phyloP scores from a whole-genome alignment of 2,888 invertebrate genomes.

The Eristalis tenax region DNA sequence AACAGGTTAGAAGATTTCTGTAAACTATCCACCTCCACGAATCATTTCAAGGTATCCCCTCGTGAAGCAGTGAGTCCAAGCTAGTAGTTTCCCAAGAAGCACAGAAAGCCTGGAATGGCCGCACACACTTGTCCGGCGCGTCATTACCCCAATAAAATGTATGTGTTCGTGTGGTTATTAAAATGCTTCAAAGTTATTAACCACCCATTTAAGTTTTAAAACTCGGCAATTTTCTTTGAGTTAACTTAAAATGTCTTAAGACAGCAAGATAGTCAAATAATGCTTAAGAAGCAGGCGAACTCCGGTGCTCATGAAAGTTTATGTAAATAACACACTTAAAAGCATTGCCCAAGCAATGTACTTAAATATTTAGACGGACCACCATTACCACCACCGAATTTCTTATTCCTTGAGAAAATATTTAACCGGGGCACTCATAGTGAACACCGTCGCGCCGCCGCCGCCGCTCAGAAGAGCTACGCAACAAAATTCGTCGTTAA shows the following conservation, averaged over 20 bases:
- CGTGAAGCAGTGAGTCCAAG: too few species aligned
- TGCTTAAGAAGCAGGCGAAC: background rate
- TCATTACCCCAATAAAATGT: background rate
- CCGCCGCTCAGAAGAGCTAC: background rate
- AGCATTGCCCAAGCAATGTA: conserved; percentile 51
- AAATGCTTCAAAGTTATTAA: conserved; percentile 44
- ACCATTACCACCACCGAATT: background rate
- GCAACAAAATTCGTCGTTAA: conserved; percentile 68
- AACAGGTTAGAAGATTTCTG: too few species aligned
- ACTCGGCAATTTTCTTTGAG: conserved; percentile 13
- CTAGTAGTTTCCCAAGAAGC: background rate
- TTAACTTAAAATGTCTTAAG: conserved; percentile 29
- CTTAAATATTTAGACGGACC: conserved; percentile 57
- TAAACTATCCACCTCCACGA: too few species aligned
- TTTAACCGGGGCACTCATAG: conserved; percentile 21
- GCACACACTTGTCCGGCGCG: background rate
- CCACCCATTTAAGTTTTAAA: conserved; percentile 25
- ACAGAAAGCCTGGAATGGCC: background rate
- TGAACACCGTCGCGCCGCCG: background rate
- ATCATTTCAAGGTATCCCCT: background rate
- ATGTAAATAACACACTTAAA: conserved; percentile 64
- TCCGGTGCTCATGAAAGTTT: conserved; percentile 55
- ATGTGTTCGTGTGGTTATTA: conserved; percentile 29
- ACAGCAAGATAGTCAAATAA: background rate
- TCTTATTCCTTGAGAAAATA: conserved; percentile 44